Percentiles rank a stretch among this genome's conserved stretches.
Conservation (phyloP, 1,140 invertebrate genomes). For the Steinernema feltiae region DNA sequence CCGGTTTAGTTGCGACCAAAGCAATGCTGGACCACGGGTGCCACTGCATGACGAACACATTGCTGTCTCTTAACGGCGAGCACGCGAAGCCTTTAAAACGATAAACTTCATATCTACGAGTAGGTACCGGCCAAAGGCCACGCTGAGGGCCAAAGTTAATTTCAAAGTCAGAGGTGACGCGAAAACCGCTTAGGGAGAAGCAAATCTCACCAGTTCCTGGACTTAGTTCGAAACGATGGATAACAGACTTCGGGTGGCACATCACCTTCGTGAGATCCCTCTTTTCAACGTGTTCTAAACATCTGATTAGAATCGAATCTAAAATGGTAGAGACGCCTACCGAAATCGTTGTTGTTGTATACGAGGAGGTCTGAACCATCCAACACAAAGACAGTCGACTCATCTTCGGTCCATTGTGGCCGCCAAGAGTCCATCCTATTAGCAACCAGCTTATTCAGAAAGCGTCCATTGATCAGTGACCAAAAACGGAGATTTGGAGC, state of each 20-base stretch:
- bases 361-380: slow-evolving; percentile 49
- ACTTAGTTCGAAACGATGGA: slow-evolving; percentile 39
- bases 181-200: slow-evolving; percentile 42
- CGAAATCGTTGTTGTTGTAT: slow-evolving; percentile 41
- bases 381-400: slow-evolving; percentile 36
- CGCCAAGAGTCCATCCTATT: slow-evolving; percentile 46
- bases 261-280: slow-evolving; percentile 43
- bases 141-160: no score
- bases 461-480: slow-evolving; percentile 32
- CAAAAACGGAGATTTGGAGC: slow-evolving; percentile 51
- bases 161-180: no score
- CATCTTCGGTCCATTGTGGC: slow-evolving; percentile 52
- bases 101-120: no score
- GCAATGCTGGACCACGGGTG: no score
- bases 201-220: slow-evolving; percentile 37
- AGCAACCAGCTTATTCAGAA: slow-evolving; percentile 36
- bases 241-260: no score
- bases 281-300: slow-evolving; percentile 40
- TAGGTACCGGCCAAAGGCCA: no score
- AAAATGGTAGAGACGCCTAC: slow-evolving; percentile 26
- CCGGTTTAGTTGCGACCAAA: slow-evolving; percentile 99
- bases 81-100: no score
- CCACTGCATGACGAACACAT: no score
- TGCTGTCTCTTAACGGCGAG: no score
- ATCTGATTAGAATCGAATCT: not conserved